These are phyloP conservation scores for Folsomia manolachei DNA, from an alignment of 2,888 invertebrate species.

Conservation along the genomic window DNA sequence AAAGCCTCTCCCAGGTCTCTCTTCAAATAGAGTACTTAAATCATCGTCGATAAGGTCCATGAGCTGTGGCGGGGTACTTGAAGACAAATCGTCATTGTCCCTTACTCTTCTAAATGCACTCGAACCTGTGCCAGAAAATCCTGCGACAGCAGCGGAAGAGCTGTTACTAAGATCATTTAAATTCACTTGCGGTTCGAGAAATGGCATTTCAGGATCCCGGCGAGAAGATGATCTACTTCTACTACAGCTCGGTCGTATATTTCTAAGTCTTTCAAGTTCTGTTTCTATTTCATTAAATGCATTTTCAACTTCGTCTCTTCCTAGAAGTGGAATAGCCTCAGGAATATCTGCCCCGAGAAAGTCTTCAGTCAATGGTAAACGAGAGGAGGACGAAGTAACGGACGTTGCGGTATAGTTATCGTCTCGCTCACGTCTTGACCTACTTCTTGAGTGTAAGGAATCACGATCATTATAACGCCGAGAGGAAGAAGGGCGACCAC, in stretches of 20 bases:
- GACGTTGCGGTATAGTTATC: too few species aligned
- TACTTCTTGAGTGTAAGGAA: too few species aligned
- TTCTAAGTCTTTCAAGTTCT: background rate
- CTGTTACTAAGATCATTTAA: background rate
- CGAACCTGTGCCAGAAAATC: too few species aligned
- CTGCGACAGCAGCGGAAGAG: background rate
- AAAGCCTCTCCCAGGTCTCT: background rate
- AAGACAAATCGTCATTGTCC: background rate
- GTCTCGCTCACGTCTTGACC: too few species aligned
- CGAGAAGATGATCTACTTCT: background rate
- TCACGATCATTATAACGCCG: too few species aligned
- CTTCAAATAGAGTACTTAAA: background rate
- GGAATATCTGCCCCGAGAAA: too few species aligned
- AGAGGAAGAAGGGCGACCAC: too few species aligned
- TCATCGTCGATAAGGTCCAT: background rate
- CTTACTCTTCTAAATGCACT: background rate
- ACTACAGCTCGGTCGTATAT: background rate
- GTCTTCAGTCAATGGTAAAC: too few species aligned
- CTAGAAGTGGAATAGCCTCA: too few species aligned
- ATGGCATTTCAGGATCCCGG: conserved; percentile 28
- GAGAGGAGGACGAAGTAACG: too few species aligned
- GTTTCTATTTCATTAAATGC: background rate
- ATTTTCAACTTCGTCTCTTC: conserved; percentile 6
- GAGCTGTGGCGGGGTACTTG: background rate
- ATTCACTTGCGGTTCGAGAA: conserved; percentile 25